Conservation (phyloP, 2,797 vertebrate genomes). For the Argentina silus region DNA sequence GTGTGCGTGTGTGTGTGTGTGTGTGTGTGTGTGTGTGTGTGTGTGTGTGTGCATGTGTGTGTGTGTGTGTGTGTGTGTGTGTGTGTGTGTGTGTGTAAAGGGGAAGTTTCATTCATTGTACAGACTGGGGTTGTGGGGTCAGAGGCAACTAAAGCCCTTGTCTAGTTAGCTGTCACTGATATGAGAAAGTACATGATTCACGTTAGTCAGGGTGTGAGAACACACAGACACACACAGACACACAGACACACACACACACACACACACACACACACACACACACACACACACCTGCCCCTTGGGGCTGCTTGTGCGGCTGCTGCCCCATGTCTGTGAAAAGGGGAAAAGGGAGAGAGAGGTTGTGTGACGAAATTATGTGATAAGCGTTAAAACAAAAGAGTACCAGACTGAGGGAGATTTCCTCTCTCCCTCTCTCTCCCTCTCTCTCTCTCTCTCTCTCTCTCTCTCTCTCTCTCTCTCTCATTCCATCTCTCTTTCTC, state of each 20-base stretch:
- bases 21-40: not conserved
- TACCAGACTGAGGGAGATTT: not conserved
- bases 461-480: not conserved
- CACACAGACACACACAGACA: constrained; percentile 51
- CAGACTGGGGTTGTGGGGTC: constrained; percentile 65
- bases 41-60: constrained; percentile 3
- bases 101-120: constrained; percentile 49
- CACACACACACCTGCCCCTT: constrained; percentile 51
- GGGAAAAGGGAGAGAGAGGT: constrained; percentile 28
- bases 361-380: constrained; percentile 65
- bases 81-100: constrained; percentile 10
- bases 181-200: constrained; percentile 84
- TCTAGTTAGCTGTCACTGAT: constrained; percentile 83
- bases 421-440: constrained; percentile 13
- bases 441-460: not conserved
- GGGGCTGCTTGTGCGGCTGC: constrained; percentile 65
- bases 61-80: constrained; percentile 30
- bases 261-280: constrained; percentile 27
- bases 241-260: constrained; percentile 24
- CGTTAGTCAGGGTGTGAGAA: constrained; percentile 79
- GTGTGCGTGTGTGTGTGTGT: constrained; percentile 14
- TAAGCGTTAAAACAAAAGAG: constrained; percentile 49
- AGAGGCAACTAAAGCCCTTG: constrained; percentile 69
- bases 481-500: not conserved
- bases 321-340: constrained; percentile 66